These are phyloP conservation scores for Nesidiocoris tenuis DNA, from an alignment of 2,888 invertebrate genomes.

Conservation along the genomic window DNA sequence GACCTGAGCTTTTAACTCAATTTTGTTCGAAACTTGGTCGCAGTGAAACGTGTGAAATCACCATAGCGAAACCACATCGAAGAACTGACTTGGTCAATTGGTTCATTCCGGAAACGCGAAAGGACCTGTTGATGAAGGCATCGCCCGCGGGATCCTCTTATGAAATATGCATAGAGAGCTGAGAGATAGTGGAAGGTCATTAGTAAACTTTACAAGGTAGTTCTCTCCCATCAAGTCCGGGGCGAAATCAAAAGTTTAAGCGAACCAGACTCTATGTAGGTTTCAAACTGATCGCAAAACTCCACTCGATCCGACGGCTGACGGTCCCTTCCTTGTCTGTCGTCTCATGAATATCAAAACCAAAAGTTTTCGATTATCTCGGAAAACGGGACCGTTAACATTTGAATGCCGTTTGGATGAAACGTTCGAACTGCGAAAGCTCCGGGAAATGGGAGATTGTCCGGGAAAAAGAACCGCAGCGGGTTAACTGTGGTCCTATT, in stretches of 20 bases:
- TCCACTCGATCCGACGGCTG: not conserved
- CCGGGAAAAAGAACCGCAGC: not conserved
- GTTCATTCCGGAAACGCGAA: conserved; percentile 3
- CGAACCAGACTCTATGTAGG: conserved; percentile 12
- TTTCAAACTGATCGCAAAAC: conserved; percentile 18
- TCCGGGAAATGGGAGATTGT: not conserved
- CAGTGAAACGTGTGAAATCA: not conserved
- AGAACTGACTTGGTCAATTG: not conserved
- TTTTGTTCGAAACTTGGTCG: no score
- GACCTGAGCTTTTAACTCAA: no score
- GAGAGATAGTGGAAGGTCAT: conserved; percentile 24
- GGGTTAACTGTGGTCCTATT: no score
- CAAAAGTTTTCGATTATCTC: conserved; percentile 10
- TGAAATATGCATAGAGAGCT: conserved; percentile 23
- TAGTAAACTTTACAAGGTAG: conserved; percentile 19
- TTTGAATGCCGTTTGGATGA: not conserved
- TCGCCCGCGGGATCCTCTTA: conserved; percentile 1
- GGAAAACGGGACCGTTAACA: not conserved
- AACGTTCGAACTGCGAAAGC: not conserved
- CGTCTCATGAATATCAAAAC: conserved; percentile 22
- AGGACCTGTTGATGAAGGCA: conserved; percentile 16
- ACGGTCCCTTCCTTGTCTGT: conserved; percentile 2
- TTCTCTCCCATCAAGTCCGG: conserved; percentile 3
- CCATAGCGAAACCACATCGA: not conserved
- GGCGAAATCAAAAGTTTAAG: conserved; percentile 22